Evolutionary conservation across 2,888 invertebrate species (phyloP), one percentile per base, ranked within the genome.

Genomic region (Drosophila mettleri): DNA sequence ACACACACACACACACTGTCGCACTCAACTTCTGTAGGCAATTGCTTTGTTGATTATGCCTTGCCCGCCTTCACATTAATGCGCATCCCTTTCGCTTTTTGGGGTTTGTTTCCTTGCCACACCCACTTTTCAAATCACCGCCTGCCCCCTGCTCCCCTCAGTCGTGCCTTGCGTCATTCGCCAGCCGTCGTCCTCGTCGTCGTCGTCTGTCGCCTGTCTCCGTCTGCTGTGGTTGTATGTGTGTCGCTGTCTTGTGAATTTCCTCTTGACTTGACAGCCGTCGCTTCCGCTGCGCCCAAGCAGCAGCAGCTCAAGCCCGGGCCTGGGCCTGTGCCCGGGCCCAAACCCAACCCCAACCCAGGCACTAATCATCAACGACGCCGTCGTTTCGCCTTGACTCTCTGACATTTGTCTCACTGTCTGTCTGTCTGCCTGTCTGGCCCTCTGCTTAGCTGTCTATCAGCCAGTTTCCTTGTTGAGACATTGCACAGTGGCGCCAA

Each of bases 31-130:
- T 41, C 45, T 60, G 46, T 45, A 59, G 76, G 72, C 73, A 77
- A 80, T 80, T 72, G 73, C 54, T 67, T 66, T 66, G 65, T 73
- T 73, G 80, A 79, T 80, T 69, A 69, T 66, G 79, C 55, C 24
- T 36, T 29, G 16, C 52, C 20, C 45, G 24, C 34, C 39, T 12
- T 38, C 66, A 67, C 69, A 68, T 84, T 80, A 80, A 69, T 72
- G 68, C 70, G 58, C 69, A 80, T 83, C 69, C 83, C 86, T 83
- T 77, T 82, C 70, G 78, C 74, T 74, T 83, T 68, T 77, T 59
- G 54, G 62, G 58, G 45, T 7, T 52, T 36, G 69, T 48, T 27
- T 14, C 22, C 33, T 27, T 22, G 45, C 29, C 46, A 16, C 48
- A 20, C 14, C 34, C 36, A 31, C 33, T 18, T 33, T n/a, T 57